Conservation (phyloP, 2,113 vertebrate genomes). For the Jacana jacana region DNA sequence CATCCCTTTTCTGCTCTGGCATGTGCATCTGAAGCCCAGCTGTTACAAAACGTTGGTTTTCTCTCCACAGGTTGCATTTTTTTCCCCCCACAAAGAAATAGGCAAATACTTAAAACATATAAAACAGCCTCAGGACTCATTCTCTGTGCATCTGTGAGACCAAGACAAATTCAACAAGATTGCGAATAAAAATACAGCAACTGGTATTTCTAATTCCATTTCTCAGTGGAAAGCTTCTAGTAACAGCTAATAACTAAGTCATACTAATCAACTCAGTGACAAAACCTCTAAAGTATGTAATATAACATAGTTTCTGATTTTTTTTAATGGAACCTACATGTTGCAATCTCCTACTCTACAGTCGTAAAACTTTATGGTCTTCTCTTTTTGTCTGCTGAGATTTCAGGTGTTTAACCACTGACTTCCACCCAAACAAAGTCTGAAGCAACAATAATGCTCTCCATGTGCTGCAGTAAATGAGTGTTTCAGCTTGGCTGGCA, state of each 20-base stretch:
- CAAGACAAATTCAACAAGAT: conserved; percentile 35
- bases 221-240: conserved; percentile 69
- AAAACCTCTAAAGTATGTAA: conserved; percentile 61
- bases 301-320: conserved; percentile 52
- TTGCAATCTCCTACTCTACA: conserved; percentile 58
- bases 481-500: not conserved
- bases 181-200: conserved; percentile 43
- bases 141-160: conserved; percentile 3
- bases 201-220: conserved; percentile 62
- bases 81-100: not conserved
- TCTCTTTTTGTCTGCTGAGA: conserved; percentile 71
- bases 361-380: conserved; percentile 70
- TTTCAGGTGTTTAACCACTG: conserved; percentile 71
- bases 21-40: not conserved
- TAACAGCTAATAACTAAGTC: conserved; percentile 70
- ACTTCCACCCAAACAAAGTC: conserved; percentile 57
- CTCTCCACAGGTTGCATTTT: not conserved
- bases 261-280: conserved; percentile 58
- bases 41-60: not conserved
- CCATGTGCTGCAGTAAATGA: conserved; percentile 68
- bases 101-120: not conserved
- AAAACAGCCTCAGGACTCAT: not conserved
- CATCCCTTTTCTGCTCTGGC: not conserved
- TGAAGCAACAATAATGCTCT: conserved; percentile 58
- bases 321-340: conserved; percentile 56